Evolutionary conservation across 2,888 invertebrate genomes (phyloP).

Genomic region (Subacronicta megacephala): DNA sequence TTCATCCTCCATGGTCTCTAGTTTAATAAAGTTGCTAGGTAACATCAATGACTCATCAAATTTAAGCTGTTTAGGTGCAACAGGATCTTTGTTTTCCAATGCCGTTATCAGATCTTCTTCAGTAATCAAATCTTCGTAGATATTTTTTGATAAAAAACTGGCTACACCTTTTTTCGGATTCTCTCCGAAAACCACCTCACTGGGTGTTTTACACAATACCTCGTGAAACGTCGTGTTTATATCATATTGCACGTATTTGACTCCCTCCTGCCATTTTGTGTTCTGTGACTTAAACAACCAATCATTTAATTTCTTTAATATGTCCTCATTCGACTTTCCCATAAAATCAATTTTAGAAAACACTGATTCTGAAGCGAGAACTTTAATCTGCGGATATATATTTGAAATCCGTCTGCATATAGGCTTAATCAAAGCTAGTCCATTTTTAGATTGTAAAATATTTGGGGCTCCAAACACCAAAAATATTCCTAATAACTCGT

Average conservation of each 20-base stretch:
- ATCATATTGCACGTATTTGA: constrained; percentile 70
- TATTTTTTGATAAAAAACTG: constrained; percentile 56
- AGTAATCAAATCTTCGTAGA: constrained; percentile 63
- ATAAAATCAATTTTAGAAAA: constrained; percentile 53
- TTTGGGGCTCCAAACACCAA: constrained; percentile 74
- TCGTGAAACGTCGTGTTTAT: constrained; percentile 69
- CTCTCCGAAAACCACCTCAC: constrained; percentile 66
- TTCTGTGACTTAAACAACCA: constrained; percentile 66
- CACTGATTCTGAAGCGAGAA: constrained; percentile 60
- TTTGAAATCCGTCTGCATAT: constrained; percentile 67
- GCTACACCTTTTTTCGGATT: constrained; percentile 66
- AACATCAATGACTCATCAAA: constrained; percentile 67
- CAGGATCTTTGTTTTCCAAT: constrained; percentile 58
- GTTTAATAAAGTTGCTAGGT: constrained; percentile 67
- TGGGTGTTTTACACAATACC: constrained; percentile 66
- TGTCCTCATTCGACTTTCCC: constrained; percentile 70
- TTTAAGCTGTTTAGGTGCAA: constrained; percentile 56
- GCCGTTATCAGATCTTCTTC: constrained; percentile 64
- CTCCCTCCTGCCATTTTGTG: constrained; percentile 70
- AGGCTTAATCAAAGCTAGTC: constrained; percentile 63
- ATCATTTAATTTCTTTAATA: constrained; percentile 65
- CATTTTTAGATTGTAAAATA: constrained; percentile 75
- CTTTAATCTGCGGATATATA: constrained; percentile 64
- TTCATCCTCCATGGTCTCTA: constrained; percentile 52
- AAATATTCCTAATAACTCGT: constrained; percentile 70